A percentile compares a stretch with the other conserved stretches of the same genome.
These are phyloP conservation scores for Upupa epops DNA, from an alignment of 2,113 vertebrate species.

Conservation along the genomic window DNA sequence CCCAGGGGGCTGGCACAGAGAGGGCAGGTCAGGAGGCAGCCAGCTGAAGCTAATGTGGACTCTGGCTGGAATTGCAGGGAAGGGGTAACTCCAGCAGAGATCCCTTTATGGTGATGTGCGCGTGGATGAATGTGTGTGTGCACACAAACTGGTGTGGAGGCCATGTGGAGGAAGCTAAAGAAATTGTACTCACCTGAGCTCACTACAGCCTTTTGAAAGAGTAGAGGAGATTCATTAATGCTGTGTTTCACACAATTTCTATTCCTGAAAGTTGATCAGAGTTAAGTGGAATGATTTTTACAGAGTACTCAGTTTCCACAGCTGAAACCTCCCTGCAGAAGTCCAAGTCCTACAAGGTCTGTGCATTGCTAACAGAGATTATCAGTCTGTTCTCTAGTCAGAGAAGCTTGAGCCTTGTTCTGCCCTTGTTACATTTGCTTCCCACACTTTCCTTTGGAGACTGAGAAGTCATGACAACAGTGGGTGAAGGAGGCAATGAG, in stretches of 20 bases:
- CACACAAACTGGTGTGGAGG: not conserved
- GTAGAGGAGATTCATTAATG: not conserved
- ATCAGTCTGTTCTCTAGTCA: not conserved
- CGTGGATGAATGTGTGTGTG: rapidly evolving
- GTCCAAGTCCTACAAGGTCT: not conserved
- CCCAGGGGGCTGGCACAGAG: conserved; percentile 14
- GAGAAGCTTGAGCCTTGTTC: not conserved
- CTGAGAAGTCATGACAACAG: not conserved
- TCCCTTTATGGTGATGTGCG: not conserved
- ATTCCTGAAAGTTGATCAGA: not conserved
- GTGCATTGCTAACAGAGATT: not conserved
- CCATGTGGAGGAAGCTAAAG: not conserved
- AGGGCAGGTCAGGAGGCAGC: conserved; percentile 9
- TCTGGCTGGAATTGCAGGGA: not conserved
- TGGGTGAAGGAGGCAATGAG: not conserved
- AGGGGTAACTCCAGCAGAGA: not conserved
- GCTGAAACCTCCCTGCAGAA: not conserved
- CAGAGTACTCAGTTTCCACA: not conserved
- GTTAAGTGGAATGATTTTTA: not conserved
- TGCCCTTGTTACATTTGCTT: not conserved
- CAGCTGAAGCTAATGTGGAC: not conserved
- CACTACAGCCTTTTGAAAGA: not conserved
- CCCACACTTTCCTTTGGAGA: not conserved
- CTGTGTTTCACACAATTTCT: not conserved
- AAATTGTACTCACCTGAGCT: not conserved